phyloP scores from a whole-genome alignment of 1,140 invertebrate genomes.

The Lordiphosa stackelbergi region DNA sequence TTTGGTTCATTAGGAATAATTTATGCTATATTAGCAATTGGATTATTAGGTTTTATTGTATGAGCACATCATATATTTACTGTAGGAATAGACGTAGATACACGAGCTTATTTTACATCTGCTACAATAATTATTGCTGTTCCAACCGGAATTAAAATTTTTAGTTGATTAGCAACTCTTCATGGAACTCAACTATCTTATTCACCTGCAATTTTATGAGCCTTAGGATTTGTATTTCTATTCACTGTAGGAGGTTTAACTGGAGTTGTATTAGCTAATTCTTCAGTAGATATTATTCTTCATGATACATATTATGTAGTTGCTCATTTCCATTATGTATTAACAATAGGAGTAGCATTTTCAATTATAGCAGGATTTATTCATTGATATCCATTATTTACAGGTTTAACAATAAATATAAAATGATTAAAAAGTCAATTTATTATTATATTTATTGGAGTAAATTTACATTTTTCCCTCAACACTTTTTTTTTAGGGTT shows the following conservation, averaged over 20 bases:
- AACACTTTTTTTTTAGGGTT: constrained; percentile 77
- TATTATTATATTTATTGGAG: constrained; percentile 81
- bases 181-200: no score
- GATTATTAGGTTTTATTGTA: constrained; percentile 82
- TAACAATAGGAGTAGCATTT: constrained; percentile 84
- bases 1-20: constrained; percentile 82
- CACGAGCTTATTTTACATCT: constrained; percentile 85
- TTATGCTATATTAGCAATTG: constrained; percentile 84
- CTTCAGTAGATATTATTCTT: constrained; percentile 83
- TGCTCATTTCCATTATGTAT: constrained; percentile 85
- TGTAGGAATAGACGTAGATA: constrained; percentile 85
- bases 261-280: constrained; percentile 84
- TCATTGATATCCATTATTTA: constrained; percentile 83
- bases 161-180: constrained; percentile 80
- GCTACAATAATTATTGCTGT: constrained; percentile 84
- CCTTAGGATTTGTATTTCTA: constrained; percentile 85
- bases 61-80: constrained; percentile 79
- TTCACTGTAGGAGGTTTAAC: constrained; percentile 82
- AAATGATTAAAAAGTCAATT: constrained; percentile 81
- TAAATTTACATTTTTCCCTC: constrained; percentile 87
- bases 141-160: constrained; percentile 82
- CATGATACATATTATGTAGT: constrained; percentile 89
- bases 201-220: constrained; percentile 80
- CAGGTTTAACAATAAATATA: constrained; percentile 79
- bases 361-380: constrained; percentile 83